Evolutionary conservation across 2,888 invertebrate genomes (phyloP), one percentile per base, ranked within the genome.

Genomic region (Orthosia incerta): DNA sequence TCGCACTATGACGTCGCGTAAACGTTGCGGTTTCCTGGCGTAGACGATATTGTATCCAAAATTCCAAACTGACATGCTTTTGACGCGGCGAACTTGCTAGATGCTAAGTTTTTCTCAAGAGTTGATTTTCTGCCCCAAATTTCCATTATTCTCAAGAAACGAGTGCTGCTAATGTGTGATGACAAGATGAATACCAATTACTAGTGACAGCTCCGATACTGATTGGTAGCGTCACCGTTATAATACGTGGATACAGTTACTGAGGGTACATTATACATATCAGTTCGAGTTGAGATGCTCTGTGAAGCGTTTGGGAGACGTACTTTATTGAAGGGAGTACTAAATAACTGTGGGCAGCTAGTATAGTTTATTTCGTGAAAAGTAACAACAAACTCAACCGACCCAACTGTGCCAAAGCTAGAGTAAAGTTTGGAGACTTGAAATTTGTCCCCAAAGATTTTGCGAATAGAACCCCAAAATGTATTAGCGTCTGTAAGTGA

Each of bases 171-270:
- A 70, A 66, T 83, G 45, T 61, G 31, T 67, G 65, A 63, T 20
- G 80, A 20, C 83, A 74, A 66, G 79, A 80, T 83, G 83, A 83
- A 68, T 72, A 73, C 76, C 72, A 84, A 82, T 84, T 65, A 71
- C 57, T 45, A 60, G 59, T 53, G 79, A 79, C 83, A 74, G 7
- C 74, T 23, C 45, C 56, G 66, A 74, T 79, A 79, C 80, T 79
- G 83, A 79, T 84, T 77, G 69, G 83, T 70, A 46, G n/a, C 59
- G 12, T 12, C 18, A 26, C 26, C 26, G 26, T 26, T 3, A 39
- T 82, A 59, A 57, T 69, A 73, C 57, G 39, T 51, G 50, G 46
- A 57, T 80, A 63, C 59, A 31, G 67, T 72, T 81, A 66, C 71
- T 55, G n/a, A 77, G 55, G 16, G 20, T 56, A 51, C 7, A 56